phyloP scores from a whole-genome alignment of 2,888 invertebrate genomes.

The Allolobophora icterica region DNA sequence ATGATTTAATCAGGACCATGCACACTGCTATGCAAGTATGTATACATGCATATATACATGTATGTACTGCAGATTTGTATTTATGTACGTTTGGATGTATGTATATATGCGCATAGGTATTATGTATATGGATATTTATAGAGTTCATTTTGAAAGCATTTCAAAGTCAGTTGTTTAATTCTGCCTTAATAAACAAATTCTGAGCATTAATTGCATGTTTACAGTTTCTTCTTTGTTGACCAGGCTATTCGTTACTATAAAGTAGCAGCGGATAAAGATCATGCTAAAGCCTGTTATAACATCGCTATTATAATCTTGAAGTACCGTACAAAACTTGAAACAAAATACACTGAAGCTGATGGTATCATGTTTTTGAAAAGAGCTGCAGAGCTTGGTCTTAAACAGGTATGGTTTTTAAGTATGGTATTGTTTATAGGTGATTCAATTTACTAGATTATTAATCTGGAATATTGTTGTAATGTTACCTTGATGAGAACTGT shows the following conservation, averaged over 20 bases:
- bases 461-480: not conserved
- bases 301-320: not conserved
- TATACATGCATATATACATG: too few species aligned
- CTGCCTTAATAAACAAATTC: not conserved
- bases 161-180: not conserved
- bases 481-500: not conserved
- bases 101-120: too few species aligned
- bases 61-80: too few species aligned
- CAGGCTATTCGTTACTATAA: conserved; percentile 13
- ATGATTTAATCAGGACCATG: too few species aligned
- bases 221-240: not conserved
- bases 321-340: not conserved
- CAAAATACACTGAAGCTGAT: not conserved
- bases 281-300: not conserved
- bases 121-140: not conserved
- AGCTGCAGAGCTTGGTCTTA: not conserved
- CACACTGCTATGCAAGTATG: too few species aligned
- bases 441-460: not conserved
- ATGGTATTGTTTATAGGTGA: not conserved
- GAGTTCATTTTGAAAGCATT: not conserved
- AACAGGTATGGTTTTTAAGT: not conserved
- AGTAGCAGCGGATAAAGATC: not conserved
- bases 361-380: conserved; percentile 3
- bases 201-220: not conserved
- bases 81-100: too few species aligned